A percentile compares a stretch with the other conserved stretches of the same genome.
These are phyloP conservation scores for Coelopa frigida DNA, from an alignment of 1,140 invertebrate species.

Conservation along the genomic window DNA sequence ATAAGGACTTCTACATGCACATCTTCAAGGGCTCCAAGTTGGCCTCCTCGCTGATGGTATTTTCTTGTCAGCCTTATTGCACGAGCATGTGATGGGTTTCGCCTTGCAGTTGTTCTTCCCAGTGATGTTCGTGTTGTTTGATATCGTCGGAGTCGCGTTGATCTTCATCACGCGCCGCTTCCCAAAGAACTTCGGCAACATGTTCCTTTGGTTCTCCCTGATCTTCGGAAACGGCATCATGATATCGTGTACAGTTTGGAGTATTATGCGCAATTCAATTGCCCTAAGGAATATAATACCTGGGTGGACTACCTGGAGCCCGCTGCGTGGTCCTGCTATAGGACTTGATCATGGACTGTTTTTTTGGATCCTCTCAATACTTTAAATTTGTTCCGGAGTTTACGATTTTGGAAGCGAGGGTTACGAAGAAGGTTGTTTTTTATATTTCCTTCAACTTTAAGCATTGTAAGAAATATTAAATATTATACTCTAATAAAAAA, in stretches of 20 bases:
- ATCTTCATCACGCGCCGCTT: slow-evolving; percentile 51
- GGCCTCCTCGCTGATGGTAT: slow-evolving; percentile 52
- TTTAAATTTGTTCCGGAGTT: too few relatives aligned
- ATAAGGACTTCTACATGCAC: slow-evolving; percentile 70
- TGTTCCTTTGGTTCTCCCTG: slow-evolving; percentile 75
- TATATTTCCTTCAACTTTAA: too few relatives aligned
- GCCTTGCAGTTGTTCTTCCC: slow-evolving; percentile 82
- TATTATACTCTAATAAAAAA: too few relatives aligned
- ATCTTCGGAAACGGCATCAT: slow-evolving; percentile 68
- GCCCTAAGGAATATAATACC: slow-evolving; percentile 46
- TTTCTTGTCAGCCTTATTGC: slow-evolving; percentile 65
- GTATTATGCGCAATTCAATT: slow-evolving; percentile 75
- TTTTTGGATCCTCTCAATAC: too few relatives aligned
- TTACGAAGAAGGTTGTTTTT: too few relatives aligned
- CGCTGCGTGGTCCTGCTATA: slow-evolving; percentile 50
- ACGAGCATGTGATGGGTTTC: slow-evolving; percentile 77
- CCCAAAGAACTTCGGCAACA: slow-evolving; percentile 57
- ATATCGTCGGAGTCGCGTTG: slow-evolving; percentile 51
- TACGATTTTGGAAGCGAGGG: too few relatives aligned
- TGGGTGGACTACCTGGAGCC: slow-evolving; percentile 30
- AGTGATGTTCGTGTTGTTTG: slow-evolving; percentile 67
- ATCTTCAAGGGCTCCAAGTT: slow-evolving; percentile 47
- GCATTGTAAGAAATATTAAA: too few relatives aligned
- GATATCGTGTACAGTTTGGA: slow-evolving; percentile 77
- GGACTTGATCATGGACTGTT: too few relatives aligned